These are phyloP conservation scores for Pteropus rufus DNA, from an alignment of 2,797 vertebrate species.

Conservation along the genomic window DNA sequence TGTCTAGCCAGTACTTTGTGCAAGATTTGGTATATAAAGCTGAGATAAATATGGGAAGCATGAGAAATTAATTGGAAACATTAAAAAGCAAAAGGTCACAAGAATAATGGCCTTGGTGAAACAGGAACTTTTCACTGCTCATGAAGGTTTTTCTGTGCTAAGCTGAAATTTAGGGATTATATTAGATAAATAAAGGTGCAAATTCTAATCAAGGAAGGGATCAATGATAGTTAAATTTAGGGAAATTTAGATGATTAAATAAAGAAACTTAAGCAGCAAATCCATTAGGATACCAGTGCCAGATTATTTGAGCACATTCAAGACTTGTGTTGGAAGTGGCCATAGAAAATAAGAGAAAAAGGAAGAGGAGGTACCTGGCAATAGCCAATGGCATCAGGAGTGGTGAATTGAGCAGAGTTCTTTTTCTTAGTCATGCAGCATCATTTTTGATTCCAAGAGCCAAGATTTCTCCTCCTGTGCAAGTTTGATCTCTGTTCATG, in stretches of 20 bases:
- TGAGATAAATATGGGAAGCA: neutral
- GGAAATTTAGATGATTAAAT: neutral
- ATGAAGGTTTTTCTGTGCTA: neutral
- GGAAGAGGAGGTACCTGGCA: neutral
- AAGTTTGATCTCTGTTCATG: neutral
- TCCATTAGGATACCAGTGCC: neutral
- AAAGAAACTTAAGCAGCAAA: neutral
- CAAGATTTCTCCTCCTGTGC: neutral
- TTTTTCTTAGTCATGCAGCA: neutral
- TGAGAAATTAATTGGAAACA: neutral
- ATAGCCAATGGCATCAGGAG: too few relatives aligned
- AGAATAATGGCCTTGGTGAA: neutral
- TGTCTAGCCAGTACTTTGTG: neutral
- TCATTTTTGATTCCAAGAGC: neutral
- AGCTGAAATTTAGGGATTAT: neutral
- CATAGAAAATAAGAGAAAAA: neutral
- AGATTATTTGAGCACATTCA: neutral
- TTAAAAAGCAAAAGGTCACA: neutral
- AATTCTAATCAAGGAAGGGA: neutral
- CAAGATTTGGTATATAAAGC: neutral
- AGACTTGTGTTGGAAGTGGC: accelerated
- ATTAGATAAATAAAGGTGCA: neutral
- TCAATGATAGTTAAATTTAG: neutral
- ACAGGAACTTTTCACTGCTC: neutral
- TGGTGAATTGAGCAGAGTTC: neutral